Evolutionary conservation across 2,113 vertebrate genomes (phyloP).

Genomic region (Macquaria australasica): DNA sequence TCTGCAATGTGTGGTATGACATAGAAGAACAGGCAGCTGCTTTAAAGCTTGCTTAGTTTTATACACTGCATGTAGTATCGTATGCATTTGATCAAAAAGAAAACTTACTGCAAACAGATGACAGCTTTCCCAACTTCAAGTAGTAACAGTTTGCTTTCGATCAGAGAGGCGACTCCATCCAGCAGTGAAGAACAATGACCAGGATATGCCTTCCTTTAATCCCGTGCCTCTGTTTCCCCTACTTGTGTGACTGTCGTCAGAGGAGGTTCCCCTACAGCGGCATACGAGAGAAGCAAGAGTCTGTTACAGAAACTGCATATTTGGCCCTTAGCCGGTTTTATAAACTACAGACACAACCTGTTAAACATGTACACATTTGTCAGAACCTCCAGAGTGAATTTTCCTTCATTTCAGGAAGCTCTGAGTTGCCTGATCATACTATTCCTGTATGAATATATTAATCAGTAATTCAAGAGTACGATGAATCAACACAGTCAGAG

Average conservation of each 20-base stretch:
- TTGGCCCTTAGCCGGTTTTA: slow-evolving; percentile 3
- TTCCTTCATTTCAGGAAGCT: background rate
- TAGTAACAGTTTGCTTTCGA: slow-evolving; percentile 26
- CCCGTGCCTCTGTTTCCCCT: slow-evolving; percentile 48
- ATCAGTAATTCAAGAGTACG: background rate
- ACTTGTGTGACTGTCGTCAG: slow-evolving; percentile 43
- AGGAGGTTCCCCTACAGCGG: slow-evolving; percentile 30
- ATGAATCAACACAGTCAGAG: background rate
- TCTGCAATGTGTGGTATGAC: slow-evolving; percentile 29
- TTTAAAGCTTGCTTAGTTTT: background rate
- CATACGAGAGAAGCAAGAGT: slow-evolving; percentile 1
- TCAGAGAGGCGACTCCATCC: slow-evolving; percentile 52
- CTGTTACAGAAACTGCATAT: slow-evolving; percentile 22
- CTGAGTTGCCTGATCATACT: background rate
- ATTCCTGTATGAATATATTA: slow-evolving; percentile 12
- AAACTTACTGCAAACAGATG: slow-evolving; percentile 43
- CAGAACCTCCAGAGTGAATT: background rate
- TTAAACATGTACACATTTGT: background rate
- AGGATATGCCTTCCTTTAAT: slow-evolving; percentile 64
- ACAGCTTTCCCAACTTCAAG: slow-evolving; percentile 28
- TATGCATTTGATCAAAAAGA: slow-evolving; percentile 28
- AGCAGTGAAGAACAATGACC: slow-evolving; percentile 64
- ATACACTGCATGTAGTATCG: background rate
- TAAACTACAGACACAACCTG: background rate
- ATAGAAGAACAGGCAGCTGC: background rate